Percentiles rank a stretch among this genome's conserved stretches.
Evolutionary conservation across 2,113 vertebrate species (phyloP).

Genomic region (Lepus timidus): DNA sequence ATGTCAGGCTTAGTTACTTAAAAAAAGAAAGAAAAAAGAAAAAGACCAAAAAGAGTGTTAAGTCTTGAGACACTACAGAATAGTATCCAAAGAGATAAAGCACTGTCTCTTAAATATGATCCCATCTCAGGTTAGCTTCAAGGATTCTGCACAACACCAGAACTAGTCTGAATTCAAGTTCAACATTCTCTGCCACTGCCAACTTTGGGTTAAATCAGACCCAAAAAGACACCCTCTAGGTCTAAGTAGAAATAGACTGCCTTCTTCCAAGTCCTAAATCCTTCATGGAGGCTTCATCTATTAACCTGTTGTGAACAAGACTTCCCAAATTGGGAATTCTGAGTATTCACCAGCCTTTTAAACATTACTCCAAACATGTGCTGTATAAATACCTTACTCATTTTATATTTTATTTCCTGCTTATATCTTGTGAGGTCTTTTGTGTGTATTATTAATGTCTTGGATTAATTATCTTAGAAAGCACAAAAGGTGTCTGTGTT

Average conservation of each 20-base stretch:
- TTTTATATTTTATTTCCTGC: conserved; percentile 43
- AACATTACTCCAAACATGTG: conserved; percentile 9
- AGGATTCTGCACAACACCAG: conserved; percentile 1
- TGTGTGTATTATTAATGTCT: conserved; percentile 14
- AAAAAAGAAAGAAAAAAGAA: not conserved
- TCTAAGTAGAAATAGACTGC: conserved; percentile 22
- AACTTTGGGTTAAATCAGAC: conserved; percentile 24
- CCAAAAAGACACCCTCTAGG: not conserved
- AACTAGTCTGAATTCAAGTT: conserved; percentile 41
- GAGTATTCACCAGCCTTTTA: conserved; percentile 37
- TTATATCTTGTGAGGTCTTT: conserved; percentile 43
- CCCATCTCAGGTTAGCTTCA: not conserved
- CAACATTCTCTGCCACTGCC: not conserved
- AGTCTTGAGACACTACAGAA: not conserved
- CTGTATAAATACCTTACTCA: conserved; percentile 36
- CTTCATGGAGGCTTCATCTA: conserved; percentile 10
- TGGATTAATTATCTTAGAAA: conserved; percentile 47
- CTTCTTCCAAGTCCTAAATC: conserved; percentile 48
- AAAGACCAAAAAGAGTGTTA: not conserved
- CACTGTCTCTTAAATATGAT: conserved; percentile 1
- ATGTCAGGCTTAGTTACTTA: not conserved
- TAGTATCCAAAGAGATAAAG: not conserved
- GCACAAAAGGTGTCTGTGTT: conserved; percentile 26
- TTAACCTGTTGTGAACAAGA: conserved; percentile 10
- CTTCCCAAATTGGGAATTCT: conserved; percentile 50